Evolutionary conservation across 2,888 invertebrate species (phyloP), one percentile per base, ranked within the genome.

Genomic region (Drosophila fungiperda): DNA sequence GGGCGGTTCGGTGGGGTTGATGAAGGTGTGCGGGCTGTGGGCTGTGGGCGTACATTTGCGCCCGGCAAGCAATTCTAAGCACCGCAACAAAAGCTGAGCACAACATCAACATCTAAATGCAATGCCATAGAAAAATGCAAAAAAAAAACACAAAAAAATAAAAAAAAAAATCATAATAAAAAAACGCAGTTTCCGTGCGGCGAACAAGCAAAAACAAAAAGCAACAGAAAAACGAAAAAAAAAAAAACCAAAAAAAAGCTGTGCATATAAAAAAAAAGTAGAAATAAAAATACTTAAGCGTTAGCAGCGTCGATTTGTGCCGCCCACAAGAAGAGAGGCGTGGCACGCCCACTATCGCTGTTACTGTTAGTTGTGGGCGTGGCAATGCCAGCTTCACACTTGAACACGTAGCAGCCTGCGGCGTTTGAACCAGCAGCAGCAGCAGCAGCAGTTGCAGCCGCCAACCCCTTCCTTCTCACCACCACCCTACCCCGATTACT

Each of bases 91-190:
- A 88, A 83, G 86, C 88, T 68, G 76, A 78, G 75, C 68, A 70
- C 82, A 71, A 77, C 83, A 78, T 71, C 82, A 87, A 89, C 85
- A 88, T 88, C 85, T 90, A 86, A 86, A 86, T 86, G 85, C 90
- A 86, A 78, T 78, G 84, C 79, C 68, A 78, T 74, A 77, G 80
- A 79, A 83, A 82, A 75, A 81, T 70, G 60, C 62, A 80, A 80
- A 82, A 72, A 72, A 55, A 66, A 75, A 74, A 26, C 23, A 29
- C 15, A 15, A 5, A 23, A 36, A 45, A 29, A 52, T 8, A 29
- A 35, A 9, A 63, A 65, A 65, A 40, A 50, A 55, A 80, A 90
- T 88, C 83, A 45, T 38, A 11, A 29, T 48, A 64, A 35, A 50
- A 67, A 80, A 90, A 89, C 83, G 89, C 90, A 86, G 90, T 64